phyloP scores from a whole-genome alignment of 2,888 invertebrate genomes.

The Shargacucullia verbasci region DNA sequence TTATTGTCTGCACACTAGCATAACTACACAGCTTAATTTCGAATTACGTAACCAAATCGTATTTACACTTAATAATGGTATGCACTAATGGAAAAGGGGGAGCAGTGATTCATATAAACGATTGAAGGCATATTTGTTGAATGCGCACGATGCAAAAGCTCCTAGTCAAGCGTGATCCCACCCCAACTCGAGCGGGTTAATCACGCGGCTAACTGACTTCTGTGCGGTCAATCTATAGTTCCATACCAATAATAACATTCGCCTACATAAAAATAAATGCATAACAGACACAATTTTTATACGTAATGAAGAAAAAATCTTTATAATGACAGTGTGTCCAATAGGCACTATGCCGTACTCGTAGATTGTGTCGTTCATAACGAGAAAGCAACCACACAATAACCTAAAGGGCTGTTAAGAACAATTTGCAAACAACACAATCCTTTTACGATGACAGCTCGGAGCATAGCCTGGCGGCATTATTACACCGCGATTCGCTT shows the following conservation, averaged over 20 bases:
- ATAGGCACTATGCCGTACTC: slow-evolving; percentile 23
- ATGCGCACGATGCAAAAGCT: slow-evolving; percentile 77
- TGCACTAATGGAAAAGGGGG: slow-evolving; percentile 59
- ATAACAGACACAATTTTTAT: background rate
- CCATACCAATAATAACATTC: too few relatives aligned
- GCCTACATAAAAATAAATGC: background rate
- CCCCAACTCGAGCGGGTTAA: slow-evolving; percentile 63
- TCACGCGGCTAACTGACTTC: slow-evolving; percentile 76
- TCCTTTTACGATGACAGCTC: slow-evolving; percentile 74
- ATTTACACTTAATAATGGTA: slow-evolving; percentile 25
- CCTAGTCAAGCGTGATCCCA: slow-evolving; percentile 76
- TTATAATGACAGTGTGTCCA: slow-evolving; percentile 1
- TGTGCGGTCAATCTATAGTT: slow-evolving; percentile 76
- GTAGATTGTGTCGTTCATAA: slow-evolving; percentile 52
- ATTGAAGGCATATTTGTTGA: slow-evolving; percentile 74
- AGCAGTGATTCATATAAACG: slow-evolving; percentile 82
- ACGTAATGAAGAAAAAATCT: too few relatives aligned
- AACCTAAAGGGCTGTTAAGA: slow-evolving; percentile 65
- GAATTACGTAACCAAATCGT: slow-evolving; percentile 21
- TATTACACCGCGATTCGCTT: slow-evolving; percentile 79
- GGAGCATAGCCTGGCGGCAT: slow-evolving; percentile 68
- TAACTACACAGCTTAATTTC: slow-evolving; percentile 11
- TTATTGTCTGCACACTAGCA: slow-evolving; percentile 15
- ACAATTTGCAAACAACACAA: slow-evolving; percentile 78
- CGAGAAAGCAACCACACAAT: slow-evolving; percentile 61